phyloP scores from a whole-genome alignment of 1,140 invertebrate species.

The Mycetomoellerius zeteki region DNA sequence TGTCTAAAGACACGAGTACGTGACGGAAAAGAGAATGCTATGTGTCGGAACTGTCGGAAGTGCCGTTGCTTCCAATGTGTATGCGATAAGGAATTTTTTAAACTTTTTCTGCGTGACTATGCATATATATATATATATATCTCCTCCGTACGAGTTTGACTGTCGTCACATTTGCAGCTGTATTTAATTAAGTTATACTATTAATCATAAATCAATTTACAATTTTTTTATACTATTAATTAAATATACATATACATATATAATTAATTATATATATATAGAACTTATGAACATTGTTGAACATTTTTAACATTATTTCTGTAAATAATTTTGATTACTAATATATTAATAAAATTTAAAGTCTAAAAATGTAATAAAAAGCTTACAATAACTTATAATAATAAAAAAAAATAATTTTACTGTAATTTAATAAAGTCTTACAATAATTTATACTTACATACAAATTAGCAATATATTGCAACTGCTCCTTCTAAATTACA shows the following conservation, averaged over 20 bases:
- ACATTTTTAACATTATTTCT: constrained; percentile 1
- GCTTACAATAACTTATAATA: neutral
- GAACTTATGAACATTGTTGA: neutral
- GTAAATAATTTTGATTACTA: neutral
- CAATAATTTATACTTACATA: neutral
- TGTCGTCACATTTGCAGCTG: neutral
- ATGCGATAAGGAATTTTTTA: constrained; percentile 75
- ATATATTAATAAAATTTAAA: constrained; percentile 7
- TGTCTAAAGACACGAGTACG: constrained; percentile 81
- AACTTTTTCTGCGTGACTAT: constrained; percentile 70
- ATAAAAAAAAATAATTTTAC: neutral
- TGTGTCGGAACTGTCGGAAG: constrained; percentile 85
- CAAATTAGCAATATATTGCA: neutral
- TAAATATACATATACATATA: too few species aligned
- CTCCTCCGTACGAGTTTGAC: neutral
- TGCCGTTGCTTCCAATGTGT: constrained; percentile 78
- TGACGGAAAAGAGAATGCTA: constrained; percentile 84
- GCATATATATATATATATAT: neutral
- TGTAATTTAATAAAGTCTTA: neutral
- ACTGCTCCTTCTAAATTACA: neutral
- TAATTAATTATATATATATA: neutral
- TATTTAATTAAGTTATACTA: neutral
- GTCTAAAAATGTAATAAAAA: neutral
- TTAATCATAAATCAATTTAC: too few species aligned
- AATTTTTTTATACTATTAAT: too few species aligned